Evolutionary conservation across 2,888 invertebrate species (phyloP).

Genomic region (Orthonevra nobilis): DNA sequence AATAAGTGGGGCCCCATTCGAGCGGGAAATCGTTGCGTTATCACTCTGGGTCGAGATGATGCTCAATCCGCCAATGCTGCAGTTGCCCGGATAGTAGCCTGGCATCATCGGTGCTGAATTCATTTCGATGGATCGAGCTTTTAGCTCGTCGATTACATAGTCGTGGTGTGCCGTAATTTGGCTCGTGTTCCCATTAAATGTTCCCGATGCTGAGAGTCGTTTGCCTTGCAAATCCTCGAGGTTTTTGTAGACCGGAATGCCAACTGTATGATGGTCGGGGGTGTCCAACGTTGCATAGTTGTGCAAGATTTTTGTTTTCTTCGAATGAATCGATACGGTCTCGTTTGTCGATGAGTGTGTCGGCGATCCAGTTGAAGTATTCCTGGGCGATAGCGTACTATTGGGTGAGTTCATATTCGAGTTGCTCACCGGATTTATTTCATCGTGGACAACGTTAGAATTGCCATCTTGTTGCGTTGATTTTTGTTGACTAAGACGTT

Average conservation of each 20-base stretch:
- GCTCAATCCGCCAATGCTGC: conserved; percentile 57
- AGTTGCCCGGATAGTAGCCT: conserved; percentile 32
- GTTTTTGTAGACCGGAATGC: conserved; percentile 80
- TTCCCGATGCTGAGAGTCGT: conserved; percentile 78
- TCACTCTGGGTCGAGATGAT: conserved; percentile 75
- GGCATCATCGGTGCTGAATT: neutral
- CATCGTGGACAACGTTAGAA: conserved; percentile 22
- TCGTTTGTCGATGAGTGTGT: conserved; percentile 16
- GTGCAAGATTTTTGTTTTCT: conserved; percentile 38
- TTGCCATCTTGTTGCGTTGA: conserved; percentile 9
- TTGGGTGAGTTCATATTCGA: too few relatives aligned
- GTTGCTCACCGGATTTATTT: neutral
- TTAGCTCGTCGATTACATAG: conserved; percentile 35
- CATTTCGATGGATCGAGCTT: neutral
- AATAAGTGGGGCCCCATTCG: too few relatives aligned
- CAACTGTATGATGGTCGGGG: conserved; percentile 80
- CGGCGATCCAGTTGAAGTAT: conserved; percentile 19
- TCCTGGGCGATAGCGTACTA: conserved; percentile 29
- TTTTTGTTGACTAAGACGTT: conserved; percentile 35
- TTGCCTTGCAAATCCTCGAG: conserved; percentile 81
- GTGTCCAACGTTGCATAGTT: conserved; percentile 75
- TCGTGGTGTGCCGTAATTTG: conserved; percentile 30
- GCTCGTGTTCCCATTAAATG: conserved; percentile 34
- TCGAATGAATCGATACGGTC: conserved; percentile 33
- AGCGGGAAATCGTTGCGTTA: conserved; percentile 75